A percentile compares a stretch with the other conserved stretches of the same genome.
These are phyloP conservation scores for Eulemur albifrons DNA, from an alignment of 2,797 vertebrate species.

Conservation along the genomic window DNA sequence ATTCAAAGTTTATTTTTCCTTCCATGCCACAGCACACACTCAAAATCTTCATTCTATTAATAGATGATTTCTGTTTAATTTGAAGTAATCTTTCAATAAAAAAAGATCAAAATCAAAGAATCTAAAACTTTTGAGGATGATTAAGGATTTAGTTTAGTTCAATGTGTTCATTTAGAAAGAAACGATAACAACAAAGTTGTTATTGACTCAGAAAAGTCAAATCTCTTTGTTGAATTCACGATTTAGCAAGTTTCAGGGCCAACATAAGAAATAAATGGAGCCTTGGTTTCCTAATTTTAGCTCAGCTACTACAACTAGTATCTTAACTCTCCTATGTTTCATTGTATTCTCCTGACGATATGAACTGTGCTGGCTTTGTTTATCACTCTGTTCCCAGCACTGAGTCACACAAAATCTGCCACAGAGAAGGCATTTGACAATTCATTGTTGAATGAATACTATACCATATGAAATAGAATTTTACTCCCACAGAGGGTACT, in stretches of 20 bases:
- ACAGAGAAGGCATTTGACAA: background rate
- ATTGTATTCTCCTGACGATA: background rate
- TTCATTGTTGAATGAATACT: constrained; percentile 4
- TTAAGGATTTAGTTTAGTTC: background rate
- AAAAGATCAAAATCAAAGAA: background rate
- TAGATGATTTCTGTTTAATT: background rate
- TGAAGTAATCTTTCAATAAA: background rate
- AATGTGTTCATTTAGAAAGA: background rate
- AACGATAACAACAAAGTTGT: background rate
- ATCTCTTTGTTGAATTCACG: background rate
- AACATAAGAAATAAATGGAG: background rate
- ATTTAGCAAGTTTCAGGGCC: background rate
- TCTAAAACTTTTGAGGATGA: background rate
- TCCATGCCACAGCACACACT: background rate
- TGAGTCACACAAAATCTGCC: background rate
- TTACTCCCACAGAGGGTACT: background rate
- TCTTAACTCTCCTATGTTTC: background rate
- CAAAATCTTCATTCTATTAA: background rate
- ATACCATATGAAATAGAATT: background rate
- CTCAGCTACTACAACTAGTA: background rate
- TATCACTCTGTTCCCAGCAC: background rate
- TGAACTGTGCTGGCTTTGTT: background rate
- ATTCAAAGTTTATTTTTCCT: background rate
- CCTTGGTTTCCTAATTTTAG: background rate
- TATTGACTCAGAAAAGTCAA: background rate